Percentiles rank a stretch among this genome's conserved stretches.
Conservation (phyloP, 2,797 vertebrate species). For the Phyllotis vaccarum region DNA sequence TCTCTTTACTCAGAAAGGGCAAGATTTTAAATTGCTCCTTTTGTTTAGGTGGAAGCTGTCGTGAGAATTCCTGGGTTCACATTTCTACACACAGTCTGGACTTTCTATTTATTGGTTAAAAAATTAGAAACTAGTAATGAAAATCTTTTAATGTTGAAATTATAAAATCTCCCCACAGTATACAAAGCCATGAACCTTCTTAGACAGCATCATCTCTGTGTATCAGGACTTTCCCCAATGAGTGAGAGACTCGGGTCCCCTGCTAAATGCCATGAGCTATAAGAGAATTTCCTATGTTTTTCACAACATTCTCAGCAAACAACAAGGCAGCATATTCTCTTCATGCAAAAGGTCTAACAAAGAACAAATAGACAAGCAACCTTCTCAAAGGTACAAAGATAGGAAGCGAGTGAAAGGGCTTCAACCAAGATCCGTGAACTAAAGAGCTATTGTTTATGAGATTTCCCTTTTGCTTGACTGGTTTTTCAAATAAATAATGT, state of each 20-base stretch:
- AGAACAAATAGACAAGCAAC: slow-evolving; percentile 31
- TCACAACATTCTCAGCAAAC: not conserved
- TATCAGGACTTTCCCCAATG: not conserved
- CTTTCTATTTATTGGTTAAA: not conserved
- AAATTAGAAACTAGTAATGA: slow-evolving; percentile 60
- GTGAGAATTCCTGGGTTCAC: not conserved
- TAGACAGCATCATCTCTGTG: not conserved
- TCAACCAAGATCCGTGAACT: slow-evolving; percentile 41
- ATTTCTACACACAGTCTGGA: not conserved
- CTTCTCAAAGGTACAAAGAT: slow-evolving; percentile 27
- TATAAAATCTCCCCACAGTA: not conserved
- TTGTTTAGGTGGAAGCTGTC: not conserved
- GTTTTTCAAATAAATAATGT: slow-evolving; percentile 44
- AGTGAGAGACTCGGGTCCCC: not conserved
- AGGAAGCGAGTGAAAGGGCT: slow-evolving; percentile 21
- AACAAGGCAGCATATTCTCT: not conserved
- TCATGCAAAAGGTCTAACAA: not conserved
- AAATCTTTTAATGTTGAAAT: not conserved
- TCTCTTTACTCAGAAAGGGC: not conserved
- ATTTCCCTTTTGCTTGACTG: slow-evolving; percentile 55
- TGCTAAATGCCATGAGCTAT: rapidly evolving
- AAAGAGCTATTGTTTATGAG: slow-evolving; percentile 57
- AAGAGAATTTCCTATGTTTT: not conserved
- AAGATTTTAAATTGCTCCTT: slow-evolving; percentile 2
- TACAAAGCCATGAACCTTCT: not conserved